A percentile compares a stretch with the other conserved stretches of the same genome.
Conservation (phyloP, 2,888 invertebrate genomes). For the Meghimatium bilineatum region DNA sequence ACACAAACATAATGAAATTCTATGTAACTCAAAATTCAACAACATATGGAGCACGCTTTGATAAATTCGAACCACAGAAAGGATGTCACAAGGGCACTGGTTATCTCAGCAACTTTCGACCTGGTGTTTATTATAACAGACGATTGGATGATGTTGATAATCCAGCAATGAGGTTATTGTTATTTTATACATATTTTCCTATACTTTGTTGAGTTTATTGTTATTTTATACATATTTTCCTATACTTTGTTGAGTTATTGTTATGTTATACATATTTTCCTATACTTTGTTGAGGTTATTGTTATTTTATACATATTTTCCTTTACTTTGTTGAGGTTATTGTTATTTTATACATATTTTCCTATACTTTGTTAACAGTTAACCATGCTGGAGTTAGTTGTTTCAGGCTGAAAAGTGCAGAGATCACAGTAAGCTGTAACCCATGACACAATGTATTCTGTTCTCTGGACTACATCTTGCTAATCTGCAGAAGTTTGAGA, state of each 20-base stretch:
- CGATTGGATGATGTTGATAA: constrained; percentile 76
- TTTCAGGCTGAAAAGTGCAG: too few species aligned
- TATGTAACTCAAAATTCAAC: constrained; percentile 75
- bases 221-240: not conserved
- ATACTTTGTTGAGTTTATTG: constrained; percentile 74
- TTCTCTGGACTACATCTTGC: too few species aligned
- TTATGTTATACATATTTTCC: not conserved
- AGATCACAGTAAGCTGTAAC: too few species aligned
- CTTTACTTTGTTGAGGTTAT: too few species aligned
- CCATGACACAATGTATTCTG: too few species aligned
- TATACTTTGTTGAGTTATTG: constrained; percentile 72
- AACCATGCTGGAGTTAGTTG: too few species aligned
- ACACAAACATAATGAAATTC: constrained; percentile 76
- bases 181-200: not conserved
- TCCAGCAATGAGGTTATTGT: constrained; percentile 72
- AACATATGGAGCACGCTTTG: constrained; percentile 73
- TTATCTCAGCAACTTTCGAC: constrained; percentile 75
- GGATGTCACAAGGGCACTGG: constrained; percentile 76
- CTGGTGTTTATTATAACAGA: constrained; percentile 74
- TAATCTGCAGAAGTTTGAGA: too few species aligned
- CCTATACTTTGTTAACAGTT: too few species aligned
- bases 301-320: too few species aligned
- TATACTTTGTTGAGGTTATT: too few species aligned
- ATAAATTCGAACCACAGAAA: constrained; percentile 73
- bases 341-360: too few species aligned